Evolutionary conservation across 2,113 vertebrate species (phyloP), one percentile per base, ranked within the genome.

Genomic region (Coracopsis vasa): DNA sequence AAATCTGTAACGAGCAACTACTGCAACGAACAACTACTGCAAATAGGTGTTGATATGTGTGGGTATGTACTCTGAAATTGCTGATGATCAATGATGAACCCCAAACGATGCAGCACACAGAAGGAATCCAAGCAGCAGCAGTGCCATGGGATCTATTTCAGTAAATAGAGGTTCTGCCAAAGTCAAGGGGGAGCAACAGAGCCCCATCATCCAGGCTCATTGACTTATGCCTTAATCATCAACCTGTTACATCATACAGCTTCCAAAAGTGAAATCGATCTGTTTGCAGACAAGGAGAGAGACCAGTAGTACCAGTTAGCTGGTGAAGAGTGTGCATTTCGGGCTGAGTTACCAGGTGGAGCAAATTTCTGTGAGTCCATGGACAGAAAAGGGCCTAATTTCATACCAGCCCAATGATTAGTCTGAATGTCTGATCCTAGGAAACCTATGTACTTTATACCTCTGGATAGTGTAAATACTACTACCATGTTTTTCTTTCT

Each of bases 401-500:
- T 81, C 53, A 6, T 6, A 11, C 11, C 56, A 69, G 24, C 62
- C 27, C 24, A 3, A 5, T 29, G 27, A 24, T 66, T 24, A 17
- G 11, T 24, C 42, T 51, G 39, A 77, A 15, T 13, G 33, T 35
- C 65, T 31, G 23, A 18, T 28, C 45, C 7, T 13, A 21, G 54
- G 50, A 42, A 50, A 51, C 18, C 19, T 2, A 0, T 7, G 14
- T 33, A 28, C 9, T 42, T 78, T 67, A 2, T 39, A 17, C 33
- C 29, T 44, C 60, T 39, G 42, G 21, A 13, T 39, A 72, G 24
- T n/a, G 16, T 9, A 56, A 19, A 27, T 48, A 2, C 15, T 75
- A 11, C 42, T 48, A 2, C 27, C 3, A 1, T 5, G 12, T 16
- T 56, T 95, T 91, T 80, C 42, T 47, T 64, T 80, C 53, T 50